Evolutionary conservation across 1,140 invertebrate genomes (phyloP), one percentile per base, ranked within the genome.

Genomic region (Hestina assimilis): DNA sequence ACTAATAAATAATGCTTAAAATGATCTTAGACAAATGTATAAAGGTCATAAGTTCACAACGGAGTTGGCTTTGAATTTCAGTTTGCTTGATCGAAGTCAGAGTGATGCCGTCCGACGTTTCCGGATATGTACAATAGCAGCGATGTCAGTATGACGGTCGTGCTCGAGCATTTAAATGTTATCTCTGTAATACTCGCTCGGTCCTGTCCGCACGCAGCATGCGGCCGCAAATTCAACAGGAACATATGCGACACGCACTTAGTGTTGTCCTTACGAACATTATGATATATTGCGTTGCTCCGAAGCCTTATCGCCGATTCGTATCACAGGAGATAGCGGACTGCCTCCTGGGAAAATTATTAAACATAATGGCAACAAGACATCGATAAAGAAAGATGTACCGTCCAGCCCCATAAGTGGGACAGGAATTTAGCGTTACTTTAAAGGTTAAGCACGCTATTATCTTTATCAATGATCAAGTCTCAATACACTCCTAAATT

Each of bases 211-310:
- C 62, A 66, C 71, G 45, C 80, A 76, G 76, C 77, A 54, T 72
- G 80, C 45, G 70, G 59, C 60, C 66, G 42, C 28, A 57, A 65
- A 75, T 74, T 79, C 80, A 81, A 73, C 79, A 72, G 47, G 67
- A 64, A 74, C 72, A 68, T 72, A 63, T 66, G 73, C 69, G 71
- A 80, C 74, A 75, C 66, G 59, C 60, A 62, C 64, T 73, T 76
- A 77, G 70, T 76, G 68, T 77, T 62, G 66, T 72, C 63, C 48
- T 59, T 63, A 65, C 58, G 53, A 72, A 75, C 63, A 59, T 63
- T 66, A 62, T 72, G 70, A 80, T 82, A 80, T 79, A 80, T 75
- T 55, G 52, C 47, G 12, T 41, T 38, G 43, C 57, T 60, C 46
- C 38, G 43, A 38, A 26, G 45, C 35, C 62, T 66, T 72, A 69